Evolutionary conservation across 2,113 vertebrate genomes (phyloP).

Genomic region (Pelecanoides urinatrix): DNA sequence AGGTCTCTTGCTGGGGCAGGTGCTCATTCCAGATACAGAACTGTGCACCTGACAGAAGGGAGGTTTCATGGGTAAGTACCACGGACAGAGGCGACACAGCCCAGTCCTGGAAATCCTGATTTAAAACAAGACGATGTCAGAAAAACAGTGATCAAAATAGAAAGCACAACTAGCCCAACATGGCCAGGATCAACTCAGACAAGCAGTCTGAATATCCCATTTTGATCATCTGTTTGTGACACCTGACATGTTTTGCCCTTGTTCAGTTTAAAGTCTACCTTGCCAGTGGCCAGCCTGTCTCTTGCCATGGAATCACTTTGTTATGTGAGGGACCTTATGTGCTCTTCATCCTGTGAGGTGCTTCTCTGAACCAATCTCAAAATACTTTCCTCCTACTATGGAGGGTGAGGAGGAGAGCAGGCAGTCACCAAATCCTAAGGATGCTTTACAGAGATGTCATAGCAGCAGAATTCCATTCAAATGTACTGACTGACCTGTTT

Average conservation of each 20-base stretch:
- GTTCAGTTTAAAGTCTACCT: neutral
- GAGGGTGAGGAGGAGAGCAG: neutral
- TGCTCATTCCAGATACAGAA: accelerated
- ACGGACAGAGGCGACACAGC: slow-evolving; percentile 47
- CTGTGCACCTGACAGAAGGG: neutral
- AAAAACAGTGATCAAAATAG: neutral
- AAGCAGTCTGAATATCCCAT: neutral
- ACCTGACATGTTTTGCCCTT: neutral
- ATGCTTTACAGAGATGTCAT: neutral
- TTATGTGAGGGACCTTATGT: neutral
- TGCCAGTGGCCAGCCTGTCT: neutral
- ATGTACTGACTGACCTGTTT: neutral
- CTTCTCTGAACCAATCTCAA: neutral
- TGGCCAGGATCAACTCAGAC: neutral
- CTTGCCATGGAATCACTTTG: neutral
- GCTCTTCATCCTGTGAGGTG: neutral
- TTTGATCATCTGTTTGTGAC: neutral
- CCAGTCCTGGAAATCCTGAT: neutral
- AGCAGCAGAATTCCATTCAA: neutral
- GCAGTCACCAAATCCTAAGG: neutral
- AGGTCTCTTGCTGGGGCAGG: neutral
- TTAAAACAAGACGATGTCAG: neutral
- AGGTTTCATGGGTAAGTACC: slow-evolving; percentile 9
- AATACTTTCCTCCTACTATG: neutral
- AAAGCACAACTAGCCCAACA: neutral